Conservation (phyloP, 2,888 invertebrate species). For the Erynnis tages region DNA sequence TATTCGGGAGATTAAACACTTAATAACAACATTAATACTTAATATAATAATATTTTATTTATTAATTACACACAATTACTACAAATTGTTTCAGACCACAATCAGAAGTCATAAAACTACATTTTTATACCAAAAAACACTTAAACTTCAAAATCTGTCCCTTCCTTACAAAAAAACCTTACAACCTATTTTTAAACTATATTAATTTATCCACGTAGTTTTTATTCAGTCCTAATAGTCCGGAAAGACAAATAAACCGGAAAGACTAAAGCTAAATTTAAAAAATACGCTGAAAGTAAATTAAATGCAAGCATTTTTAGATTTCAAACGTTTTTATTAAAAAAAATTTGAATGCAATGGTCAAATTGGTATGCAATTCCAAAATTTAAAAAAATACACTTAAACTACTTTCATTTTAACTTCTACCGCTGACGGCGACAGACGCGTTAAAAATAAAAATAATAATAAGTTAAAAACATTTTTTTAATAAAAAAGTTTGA, state of each 20-base stretch:
- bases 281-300: background rate
- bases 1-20: no score
- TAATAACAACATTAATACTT: background rate
- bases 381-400: slow-evolving; percentile 16
- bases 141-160: no score
- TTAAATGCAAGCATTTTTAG: no score
- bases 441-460: slow-evolving; percentile 1
- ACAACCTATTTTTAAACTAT: no score
- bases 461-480: slow-evolving; percentile 5
- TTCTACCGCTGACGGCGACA: slow-evolving; percentile 22
- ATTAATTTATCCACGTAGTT: slow-evolving; percentile 27
- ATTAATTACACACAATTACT: slow-evolving; percentile 7
- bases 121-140: slow-evolving; percentile 4
- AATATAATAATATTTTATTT: background rate
- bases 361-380: no score
- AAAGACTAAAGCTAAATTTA: background rate
- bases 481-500: background rate
- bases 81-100: slow-evolving; percentile 24
- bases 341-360: no score
- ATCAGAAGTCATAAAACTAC: slow-evolving; percentile 40
- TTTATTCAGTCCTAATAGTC: slow-evolving; percentile 3
- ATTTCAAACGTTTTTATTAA: no score
- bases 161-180: no score
- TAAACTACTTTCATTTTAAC: no score
- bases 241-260: background rate